Evolutionary conservation across 2,888 invertebrate species (phyloP), one percentile per base, ranked within the genome.

Genomic region (Drosophila rellima): DNA sequence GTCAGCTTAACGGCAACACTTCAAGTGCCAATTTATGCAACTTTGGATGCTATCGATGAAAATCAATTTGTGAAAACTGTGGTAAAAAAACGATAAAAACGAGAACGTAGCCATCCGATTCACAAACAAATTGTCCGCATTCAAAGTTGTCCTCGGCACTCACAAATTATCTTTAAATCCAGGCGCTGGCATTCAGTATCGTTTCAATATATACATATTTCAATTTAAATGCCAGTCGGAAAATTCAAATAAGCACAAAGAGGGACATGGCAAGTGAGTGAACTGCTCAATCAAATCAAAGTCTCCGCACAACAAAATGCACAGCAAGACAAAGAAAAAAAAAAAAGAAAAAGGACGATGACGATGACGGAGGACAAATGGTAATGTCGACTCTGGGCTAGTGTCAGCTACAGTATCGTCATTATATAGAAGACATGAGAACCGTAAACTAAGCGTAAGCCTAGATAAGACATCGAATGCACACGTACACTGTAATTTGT

Each of bases 221-320:
- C 60, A 51, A 73, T 80, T 67, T 80, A 57, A 59, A 69, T 80
- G 66, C 40, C 69, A 17, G 61, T 31, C 64, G 39, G 51, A 7
- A 51, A 63, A 87, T 83, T 81, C 69, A 81, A 83, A 80, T 83
- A 63, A 83, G 84, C 71, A 63, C 33, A 44, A 76, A 57, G 65
- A 67, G 47, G 66, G 61, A 73, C 65, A 64, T 56, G 45, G 29
- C 51, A 47, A 57, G 23, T 62, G 69, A 72, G 64, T 51, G 45
- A 81, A 74, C 81, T 74, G 70, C 78, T 85, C 88, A 85, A 89
- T 89, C 85, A 85, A 89, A 88, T 78, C 80, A 78, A 73, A 76
- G 74, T 51, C 70, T 48, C 54, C 60, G 23, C 64, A 74, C 44
- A 56, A 62, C 64, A 47, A 77, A 80, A 81, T 77, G 77, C 78